Evolutionary conservation across 2,797 vertebrate genomes (phyloP), one percentile per base, ranked within the genome.

Genomic region (Vultur gryphus): DNA sequence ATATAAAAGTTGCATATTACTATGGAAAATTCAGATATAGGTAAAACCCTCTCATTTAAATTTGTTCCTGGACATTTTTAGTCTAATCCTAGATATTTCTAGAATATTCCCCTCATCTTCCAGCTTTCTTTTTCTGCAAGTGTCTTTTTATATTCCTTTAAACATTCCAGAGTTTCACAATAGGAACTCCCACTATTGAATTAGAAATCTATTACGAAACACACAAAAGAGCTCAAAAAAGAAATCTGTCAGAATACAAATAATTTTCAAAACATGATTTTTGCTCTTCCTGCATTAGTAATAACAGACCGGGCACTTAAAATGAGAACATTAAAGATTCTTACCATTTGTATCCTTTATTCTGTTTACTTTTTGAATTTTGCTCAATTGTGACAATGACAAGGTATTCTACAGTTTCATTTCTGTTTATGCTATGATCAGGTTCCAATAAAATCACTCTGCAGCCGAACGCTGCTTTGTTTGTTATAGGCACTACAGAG

Each of bases 151-250:
- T 65, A 80, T 65, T 84, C 49, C 85, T 77, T 70, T 52, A 85
- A 83, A 83, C 44, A 73, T 7, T 23, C 23, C 57, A 26, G 75
- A 77, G 82, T 87, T 95, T 80, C 76, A 80, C 88, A 91, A 90
- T 62, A 91, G 26, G 28, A 91, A 76, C 92, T 93, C 92, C 88
- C 76, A 85, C 76, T 58, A 54, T 11, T 66, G 83, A 95, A 86
- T 84, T 43, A 62, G 64, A 73, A 91, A 86, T 80, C 64, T 76
- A 58, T 79, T 83, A 71, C 0, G 13, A 75, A 85, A 73, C 2
- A 1, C 54, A 77, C 79, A 67, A 43, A 69, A 62, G 65, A 77
- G 72, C 72, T 83, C 35, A 66, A 87, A 96, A 85, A 72, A 72
- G 49, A 51, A 84, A 93, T 6, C 61, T 59, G 51, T 43, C 79